Conservation (phyloP, 2,888 invertebrate genomes). For the Pyrgus malvae region DNA sequence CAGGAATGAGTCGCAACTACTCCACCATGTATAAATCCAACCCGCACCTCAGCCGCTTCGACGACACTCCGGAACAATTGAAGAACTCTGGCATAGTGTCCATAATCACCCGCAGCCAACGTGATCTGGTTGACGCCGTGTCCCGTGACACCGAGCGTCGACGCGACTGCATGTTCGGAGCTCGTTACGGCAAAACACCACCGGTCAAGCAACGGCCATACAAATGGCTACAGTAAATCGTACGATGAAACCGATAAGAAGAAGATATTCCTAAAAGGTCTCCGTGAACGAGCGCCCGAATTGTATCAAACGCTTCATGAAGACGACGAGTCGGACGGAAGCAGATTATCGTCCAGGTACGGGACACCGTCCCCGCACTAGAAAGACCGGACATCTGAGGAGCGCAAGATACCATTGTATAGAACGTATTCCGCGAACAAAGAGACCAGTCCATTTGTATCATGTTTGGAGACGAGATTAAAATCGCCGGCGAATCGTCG, state of each 20-base stretch:
- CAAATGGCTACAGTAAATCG: conserved; percentile 70
- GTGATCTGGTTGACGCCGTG: conserved; percentile 86
- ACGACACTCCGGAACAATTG: conserved; percentile 86
- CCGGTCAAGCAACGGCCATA: conserved; percentile 73
- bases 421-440: conserved; percentile 75
- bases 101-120: conserved; percentile 91
- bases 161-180: conserved; percentile 78
- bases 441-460: conserved; percentile 72
- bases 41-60: conserved; percentile 87
- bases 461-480: conserved; percentile 68
- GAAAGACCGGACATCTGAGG: conserved; percentile 73
- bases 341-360: conserved; percentile 70
- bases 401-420: conserved; percentile 68
- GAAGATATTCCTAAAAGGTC: conserved; percentile 85
- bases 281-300: conserved; percentile 87
- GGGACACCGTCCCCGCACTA: conserved; percentile 73
- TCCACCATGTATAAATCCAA: conserved; percentile 88
- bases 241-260: conserved; percentile 83
- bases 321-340: conserved; percentile 80
- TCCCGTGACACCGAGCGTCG: conserved; percentile 76
- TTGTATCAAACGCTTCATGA: conserved; percentile 87
- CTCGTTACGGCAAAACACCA: conserved; percentile 81
- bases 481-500: conserved; percentile 80
- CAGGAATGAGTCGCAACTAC: conserved; percentile 73
- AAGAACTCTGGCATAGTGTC: conserved; percentile 94